Evolutionary conservation across 2,888 invertebrate genomes (phyloP).

Genomic region (Sarcophaga rosellei): DNA sequence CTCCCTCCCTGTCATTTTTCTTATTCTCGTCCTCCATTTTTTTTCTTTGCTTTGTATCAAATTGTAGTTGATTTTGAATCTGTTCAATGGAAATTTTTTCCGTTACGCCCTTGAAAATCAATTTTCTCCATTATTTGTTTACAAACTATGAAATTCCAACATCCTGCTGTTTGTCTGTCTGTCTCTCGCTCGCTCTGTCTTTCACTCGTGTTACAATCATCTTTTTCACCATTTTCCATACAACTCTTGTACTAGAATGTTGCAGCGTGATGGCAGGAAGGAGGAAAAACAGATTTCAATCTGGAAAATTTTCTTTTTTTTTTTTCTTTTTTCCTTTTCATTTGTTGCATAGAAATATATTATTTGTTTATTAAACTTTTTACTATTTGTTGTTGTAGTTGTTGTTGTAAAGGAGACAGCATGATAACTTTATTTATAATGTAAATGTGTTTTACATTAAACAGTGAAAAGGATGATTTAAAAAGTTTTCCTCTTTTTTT

Average conservation of each 20-base stretch:
- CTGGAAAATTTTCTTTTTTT: background rate
- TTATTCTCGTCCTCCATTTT: slow-evolving; percentile 8
- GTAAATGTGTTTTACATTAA: slow-evolving; percentile 30
- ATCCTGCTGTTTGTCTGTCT: slow-evolving; percentile 47
- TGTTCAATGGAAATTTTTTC: background rate
- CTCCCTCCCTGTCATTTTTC: slow-evolving; percentile 32
- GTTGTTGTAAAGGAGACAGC: slow-evolving; percentile 37
- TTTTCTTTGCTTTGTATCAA: background rate
- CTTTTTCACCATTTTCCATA: background rate
- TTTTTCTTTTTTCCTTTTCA: background rate
- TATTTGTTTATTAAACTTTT: slow-evolving; percentile 26
- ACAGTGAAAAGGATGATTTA: slow-evolving; percentile 16
- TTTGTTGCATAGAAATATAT: background rate
- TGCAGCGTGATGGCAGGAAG: background rate
- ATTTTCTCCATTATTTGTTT: slow-evolving; percentile 62
- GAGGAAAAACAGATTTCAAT: background rate
- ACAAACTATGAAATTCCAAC: slow-evolving; percentile 55
- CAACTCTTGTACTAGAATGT: background rate
- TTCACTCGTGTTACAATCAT: background rate
- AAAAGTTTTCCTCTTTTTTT: background rate
- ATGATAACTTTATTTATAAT: slow-evolving; percentile 58
- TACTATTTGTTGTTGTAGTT: slow-evolving; percentile 2
- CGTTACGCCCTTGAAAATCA: slow-evolving; percentile 60
- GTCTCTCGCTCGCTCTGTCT: slow-evolving; percentile 5
- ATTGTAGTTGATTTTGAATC: no score